Evolutionary conservation across 2,797 vertebrate genomes (phyloP).

Genomic region (Gymnodraco acuticeps): DNA sequence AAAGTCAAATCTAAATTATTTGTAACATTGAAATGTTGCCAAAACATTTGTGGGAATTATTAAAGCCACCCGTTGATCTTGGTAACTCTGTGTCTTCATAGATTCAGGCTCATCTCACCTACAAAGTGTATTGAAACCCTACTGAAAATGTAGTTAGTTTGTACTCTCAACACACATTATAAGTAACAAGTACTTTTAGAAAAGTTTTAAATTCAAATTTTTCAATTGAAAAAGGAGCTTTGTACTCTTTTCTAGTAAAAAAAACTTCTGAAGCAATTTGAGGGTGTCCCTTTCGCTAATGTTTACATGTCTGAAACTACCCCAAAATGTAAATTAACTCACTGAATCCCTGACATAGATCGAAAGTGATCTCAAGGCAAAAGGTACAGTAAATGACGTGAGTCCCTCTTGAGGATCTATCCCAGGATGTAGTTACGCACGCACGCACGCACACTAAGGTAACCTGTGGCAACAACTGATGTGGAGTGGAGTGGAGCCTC

Average conservation of each 20-base stretch:
- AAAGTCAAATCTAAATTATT: background rate
- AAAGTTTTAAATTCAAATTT: too few species aligned
- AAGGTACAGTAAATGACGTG: too few species aligned
- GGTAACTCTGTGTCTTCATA: constrained; percentile 16
- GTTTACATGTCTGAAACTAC: too few species aligned
- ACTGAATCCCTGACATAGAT: too few species aligned
- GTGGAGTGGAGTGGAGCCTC: constrained; percentile 34
- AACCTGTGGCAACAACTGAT: constrained; percentile 44
- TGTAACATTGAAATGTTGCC: background rate
- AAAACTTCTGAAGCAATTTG: too few species aligned
- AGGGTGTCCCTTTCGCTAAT: too few species aligned
- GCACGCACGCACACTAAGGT: constrained; percentile 24
- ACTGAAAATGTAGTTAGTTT: background rate
- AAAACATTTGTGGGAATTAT: constrained; percentile 17
- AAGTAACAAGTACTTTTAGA: too few species aligned
- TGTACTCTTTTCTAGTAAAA: too few species aligned
- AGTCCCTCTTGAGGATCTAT: background rate
- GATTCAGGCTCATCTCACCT: background rate
- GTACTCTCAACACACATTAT: background rate
- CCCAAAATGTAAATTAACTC: too few species aligned
- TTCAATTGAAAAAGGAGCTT: too few species aligned
- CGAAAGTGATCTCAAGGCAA: too few species aligned
- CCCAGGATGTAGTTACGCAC: background rate
- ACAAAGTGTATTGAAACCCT: background rate
- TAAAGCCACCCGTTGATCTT: constrained; percentile 5